Evolutionary conservation across 2,113 vertebrate species (phyloP).

Genomic region (Amphilophus citrinellus): DNA sequence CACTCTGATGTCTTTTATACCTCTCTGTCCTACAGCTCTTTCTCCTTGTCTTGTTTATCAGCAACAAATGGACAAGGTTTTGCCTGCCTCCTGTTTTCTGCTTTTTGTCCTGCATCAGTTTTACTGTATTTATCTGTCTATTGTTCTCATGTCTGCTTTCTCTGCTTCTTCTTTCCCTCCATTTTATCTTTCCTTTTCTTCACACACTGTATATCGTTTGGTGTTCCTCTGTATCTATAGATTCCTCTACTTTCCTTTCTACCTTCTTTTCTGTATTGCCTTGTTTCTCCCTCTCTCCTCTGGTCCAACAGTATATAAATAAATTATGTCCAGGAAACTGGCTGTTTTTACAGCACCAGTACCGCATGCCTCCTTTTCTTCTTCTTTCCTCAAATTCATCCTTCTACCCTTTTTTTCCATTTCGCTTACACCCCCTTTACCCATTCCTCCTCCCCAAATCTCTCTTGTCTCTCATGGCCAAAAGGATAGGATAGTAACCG

Average conservation of each 20-base stretch:
- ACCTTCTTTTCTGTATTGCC: slow-evolving; percentile 3
- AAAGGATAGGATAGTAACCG: slow-evolving; percentile 48
- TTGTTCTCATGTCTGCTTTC: not conserved
- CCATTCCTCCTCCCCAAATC: slow-evolving; percentile 7
- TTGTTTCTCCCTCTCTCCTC: slow-evolving; percentile 30
- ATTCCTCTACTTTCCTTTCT: slow-evolving; percentile 26
- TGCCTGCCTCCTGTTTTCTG: not conserved
- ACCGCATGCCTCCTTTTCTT: slow-evolving; percentile 37
- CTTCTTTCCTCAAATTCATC: slow-evolving; percentile 8
- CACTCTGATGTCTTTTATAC: slow-evolving; percentile 24
- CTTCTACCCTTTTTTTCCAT: slow-evolving; percentile 29
- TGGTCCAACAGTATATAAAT: slow-evolving; percentile 67
- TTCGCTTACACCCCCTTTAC: slow-evolving; percentile 27
- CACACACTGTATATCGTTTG: not conserved
- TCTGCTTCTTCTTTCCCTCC: not conserved
- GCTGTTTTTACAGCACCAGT: slow-evolving; percentile 62
- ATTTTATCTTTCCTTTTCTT: not conserved
- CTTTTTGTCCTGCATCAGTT: not conserved
- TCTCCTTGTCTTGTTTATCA: not conserved
- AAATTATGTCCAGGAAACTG: slow-evolving; percentile 71
- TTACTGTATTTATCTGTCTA: not conserved
- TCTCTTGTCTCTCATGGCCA: slow-evolving; percentile 30
- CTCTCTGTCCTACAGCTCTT: not conserved
- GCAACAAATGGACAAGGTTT: not conserved
- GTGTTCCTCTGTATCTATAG: slow-evolving; percentile 7